These are phyloP conservation scores for Pipistrellus nathusii DNA, from an alignment of 2,797 vertebrate genomes.

Conservation along the genomic window DNA sequence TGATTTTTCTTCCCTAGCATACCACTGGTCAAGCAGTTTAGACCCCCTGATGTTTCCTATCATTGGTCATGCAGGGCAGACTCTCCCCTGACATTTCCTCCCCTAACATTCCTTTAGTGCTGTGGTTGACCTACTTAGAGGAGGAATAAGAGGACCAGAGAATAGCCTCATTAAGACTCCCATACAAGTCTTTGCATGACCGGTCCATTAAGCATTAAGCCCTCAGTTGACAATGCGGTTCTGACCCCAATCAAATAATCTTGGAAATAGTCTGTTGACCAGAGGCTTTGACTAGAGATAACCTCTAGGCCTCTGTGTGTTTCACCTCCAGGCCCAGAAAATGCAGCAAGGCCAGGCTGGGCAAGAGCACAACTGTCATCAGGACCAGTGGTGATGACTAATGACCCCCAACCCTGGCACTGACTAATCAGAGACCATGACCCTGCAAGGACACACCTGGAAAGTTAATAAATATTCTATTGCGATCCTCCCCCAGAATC, in stretches of 20 bases:
- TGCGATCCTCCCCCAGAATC: neutral
- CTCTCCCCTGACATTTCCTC: neutral
- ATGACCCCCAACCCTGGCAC: neutral
- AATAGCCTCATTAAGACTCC: neutral
- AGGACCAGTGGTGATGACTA: neutral
- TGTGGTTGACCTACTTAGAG: neutral
- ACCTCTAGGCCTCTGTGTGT: neutral
- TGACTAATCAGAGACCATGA: neutral
- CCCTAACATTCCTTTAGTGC: neutral
- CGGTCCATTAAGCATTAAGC: neutral
- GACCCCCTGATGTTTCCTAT: neutral
- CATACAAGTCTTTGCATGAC: neutral
- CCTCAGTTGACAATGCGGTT: neutral
- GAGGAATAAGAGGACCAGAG: neutral
- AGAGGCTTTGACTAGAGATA: neutral
- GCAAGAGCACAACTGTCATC: neutral
- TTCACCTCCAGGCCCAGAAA: neutral
- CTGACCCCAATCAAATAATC: neutral
- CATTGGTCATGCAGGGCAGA: neutral
- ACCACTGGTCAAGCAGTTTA: neutral
- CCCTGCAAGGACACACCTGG: neutral
- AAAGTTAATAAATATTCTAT: neutral
- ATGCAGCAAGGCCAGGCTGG: neutral
- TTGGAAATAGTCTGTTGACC: neutral
- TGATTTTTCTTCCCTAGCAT: neutral